Base-by-base conservation (phyloP, 2,113 vertebrate species). In the Syngnathus typhle region DNA sequence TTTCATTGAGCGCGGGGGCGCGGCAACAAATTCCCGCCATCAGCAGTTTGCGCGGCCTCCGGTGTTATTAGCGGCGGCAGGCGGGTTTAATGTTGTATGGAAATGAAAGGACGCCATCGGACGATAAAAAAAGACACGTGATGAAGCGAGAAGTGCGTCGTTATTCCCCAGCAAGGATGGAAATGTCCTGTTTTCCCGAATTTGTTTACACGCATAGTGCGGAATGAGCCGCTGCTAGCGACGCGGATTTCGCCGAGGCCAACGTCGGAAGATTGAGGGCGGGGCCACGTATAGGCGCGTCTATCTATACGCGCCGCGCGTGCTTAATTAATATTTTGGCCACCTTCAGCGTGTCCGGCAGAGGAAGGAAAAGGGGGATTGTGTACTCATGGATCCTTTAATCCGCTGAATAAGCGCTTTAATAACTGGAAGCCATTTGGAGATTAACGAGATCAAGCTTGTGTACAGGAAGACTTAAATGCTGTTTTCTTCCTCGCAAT, bases 351-450 rank as follows among this genome's bases (percentile, higher is more conserved):
- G 55, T 77, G 69, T 81, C 72, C 79, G 77, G 82, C 60, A 78
- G 78, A 76, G 69, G 75, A 75, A 80, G 83, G 55, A 77, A 78
- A 87, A 85, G 79, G 83, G 27, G 82, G 86, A 86, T 86, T 88
- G 86, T 86, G 86, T 88, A 85, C 73, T 85, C 77, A 70, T 82
- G 84, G 82, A 88, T 87, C 85, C 86, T 71, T 83, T 89, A 90
- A 90, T 88, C 88, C 86, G 71, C 74, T 71, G 87, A 88, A 89
- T 90, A 89, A 90, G 87, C 85, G 78, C 84, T 87, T 88, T 89
- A 88, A 88, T 90, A 90, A 88, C 88, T 88, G 87, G 81, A 86
- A 87, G 82, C 88, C 88, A 88, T 89, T 87, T 89, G 88, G 86
- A 89, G 88, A 90, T 90, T 89, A 90, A 84, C 65, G 72, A 87